Conservation (phyloP, 2,113 vertebrate genomes). For the Otocyon megalotis region DNA sequence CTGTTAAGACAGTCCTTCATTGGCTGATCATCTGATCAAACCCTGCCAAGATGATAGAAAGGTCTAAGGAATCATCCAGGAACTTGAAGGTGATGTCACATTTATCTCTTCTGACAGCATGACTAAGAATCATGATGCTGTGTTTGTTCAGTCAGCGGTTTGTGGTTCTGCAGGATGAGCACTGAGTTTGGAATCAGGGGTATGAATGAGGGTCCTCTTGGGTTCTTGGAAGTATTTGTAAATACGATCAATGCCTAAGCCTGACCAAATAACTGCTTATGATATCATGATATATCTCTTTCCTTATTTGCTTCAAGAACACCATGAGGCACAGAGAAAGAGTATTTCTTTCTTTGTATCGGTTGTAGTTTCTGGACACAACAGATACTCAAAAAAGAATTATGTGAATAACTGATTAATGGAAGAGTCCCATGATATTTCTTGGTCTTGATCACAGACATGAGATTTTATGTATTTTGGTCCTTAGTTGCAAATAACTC, state of each 20-base stretch:
- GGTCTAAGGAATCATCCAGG: constrained; percentile 37
- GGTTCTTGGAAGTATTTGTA: background rate
- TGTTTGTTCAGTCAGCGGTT: background rate
- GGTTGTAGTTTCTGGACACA: background rate
- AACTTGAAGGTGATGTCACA: constrained; percentile 29
- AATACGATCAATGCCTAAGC: background rate
- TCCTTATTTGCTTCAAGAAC: background rate
- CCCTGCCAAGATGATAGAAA: constrained; percentile 63
- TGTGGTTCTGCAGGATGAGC: background rate
- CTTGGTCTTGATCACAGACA: background rate
- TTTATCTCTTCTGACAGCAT: constrained; percentile 58
- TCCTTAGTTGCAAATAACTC: background rate
- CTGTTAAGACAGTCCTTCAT: constrained; percentile 25
- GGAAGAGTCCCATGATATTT: background rate
- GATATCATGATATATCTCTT: background rate
- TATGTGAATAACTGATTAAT: background rate
- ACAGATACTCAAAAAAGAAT: constrained; percentile 5
- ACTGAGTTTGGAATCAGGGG: background rate
- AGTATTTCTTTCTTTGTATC: background rate
- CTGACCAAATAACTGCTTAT: background rate
- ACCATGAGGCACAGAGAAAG: background rate
- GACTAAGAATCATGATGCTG: background rate
- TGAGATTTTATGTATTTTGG: background rate
- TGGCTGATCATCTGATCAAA: constrained; percentile 55
- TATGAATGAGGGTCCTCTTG: background rate